Conservation (phyloP, 2,797 vertebrate species). For the Glyptemys insculpta region DNA sequence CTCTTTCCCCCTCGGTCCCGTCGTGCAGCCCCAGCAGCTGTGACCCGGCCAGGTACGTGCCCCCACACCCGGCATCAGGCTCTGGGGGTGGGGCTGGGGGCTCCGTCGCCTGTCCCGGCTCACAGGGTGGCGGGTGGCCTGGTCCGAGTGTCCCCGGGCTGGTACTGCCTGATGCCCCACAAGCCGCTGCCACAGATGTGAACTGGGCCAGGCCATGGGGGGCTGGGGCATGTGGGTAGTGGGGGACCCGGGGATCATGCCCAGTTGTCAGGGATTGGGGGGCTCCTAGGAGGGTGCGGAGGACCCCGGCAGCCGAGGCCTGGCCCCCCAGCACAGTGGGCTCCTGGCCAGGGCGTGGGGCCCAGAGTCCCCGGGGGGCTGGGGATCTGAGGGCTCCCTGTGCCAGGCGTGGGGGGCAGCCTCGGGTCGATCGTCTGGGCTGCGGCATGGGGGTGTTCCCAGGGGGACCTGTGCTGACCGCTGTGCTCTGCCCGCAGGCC, state of each 20-base stretch:
- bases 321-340: too few relatives aligned
- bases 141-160: too few relatives aligned
- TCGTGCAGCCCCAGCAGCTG: neutral
- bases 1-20: neutral
- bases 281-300: too few relatives aligned
- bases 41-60: neutral
- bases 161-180: too few relatives aligned
- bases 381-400: neutral
- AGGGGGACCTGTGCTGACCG: neutral
- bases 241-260: neutral
- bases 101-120: neutral
- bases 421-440: too few relatives aligned
- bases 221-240: too few relatives aligned
- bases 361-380: neutral
- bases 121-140: too few relatives aligned
- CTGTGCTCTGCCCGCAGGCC: slow-evolving; percentile 70
- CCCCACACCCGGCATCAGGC: too few relatives aligned
- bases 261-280: too few relatives aligned
- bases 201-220: too few relatives aligned
- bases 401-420: too few relatives aligned
- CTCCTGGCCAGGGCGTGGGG: neutral
- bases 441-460: neutral
- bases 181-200: too few relatives aligned
- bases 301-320: neutral
- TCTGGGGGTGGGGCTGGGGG: neutral